These are phyloP conservation scores for Abrostola triplasia DNA, from an alignment of 2,888 invertebrate species.

Conservation along the genomic window DNA sequence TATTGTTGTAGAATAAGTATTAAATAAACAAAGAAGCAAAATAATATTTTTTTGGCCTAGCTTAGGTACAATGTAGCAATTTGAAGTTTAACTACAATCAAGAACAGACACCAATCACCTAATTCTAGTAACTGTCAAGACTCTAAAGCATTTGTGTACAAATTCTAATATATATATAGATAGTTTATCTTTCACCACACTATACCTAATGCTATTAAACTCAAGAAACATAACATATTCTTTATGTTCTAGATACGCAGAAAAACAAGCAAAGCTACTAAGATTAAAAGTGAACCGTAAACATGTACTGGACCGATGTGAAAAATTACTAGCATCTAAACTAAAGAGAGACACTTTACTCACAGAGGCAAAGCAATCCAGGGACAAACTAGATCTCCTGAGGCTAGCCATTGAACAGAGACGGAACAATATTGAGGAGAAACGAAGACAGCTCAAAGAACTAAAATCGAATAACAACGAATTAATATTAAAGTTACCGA, in stretches of 20 bases:
- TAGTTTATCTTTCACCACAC: too few species aligned
- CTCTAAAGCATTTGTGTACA: too few species aligned
- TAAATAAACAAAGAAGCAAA: too few species aligned
- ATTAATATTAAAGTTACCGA: slow-evolving; percentile 75
- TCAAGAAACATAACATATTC: not conserved
- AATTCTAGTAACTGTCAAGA: too few species aligned
- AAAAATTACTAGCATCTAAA: slow-evolving; percentile 75
- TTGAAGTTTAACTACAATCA: too few species aligned
- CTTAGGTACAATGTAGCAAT: too few species aligned
- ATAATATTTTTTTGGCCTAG: too few species aligned
- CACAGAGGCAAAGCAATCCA: slow-evolving; percentile 79
- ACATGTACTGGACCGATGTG: slow-evolving; percentile 88
- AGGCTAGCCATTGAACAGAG: slow-evolving; percentile 82
- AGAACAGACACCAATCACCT: too few species aligned
- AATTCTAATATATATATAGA: too few species aligned
- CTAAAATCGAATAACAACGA: slow-evolving; percentile 76
- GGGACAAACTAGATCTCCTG: slow-evolving; percentile 79
- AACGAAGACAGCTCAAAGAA: slow-evolving; percentile 67
- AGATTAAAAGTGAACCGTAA: slow-evolving; percentile 88
- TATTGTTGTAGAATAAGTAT: too few species aligned
- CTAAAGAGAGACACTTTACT: slow-evolving; percentile 77
- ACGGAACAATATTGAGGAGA: slow-evolving; percentile 72
- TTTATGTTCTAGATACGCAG: slow-evolving; percentile 86
- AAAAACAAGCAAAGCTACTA: slow-evolving; percentile 89
- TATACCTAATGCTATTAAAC: too few species aligned